These are phyloP conservation scores for Parotia lawesii DNA, from an alignment of 2,113 vertebrate genomes.

Conservation along the genomic window DNA sequence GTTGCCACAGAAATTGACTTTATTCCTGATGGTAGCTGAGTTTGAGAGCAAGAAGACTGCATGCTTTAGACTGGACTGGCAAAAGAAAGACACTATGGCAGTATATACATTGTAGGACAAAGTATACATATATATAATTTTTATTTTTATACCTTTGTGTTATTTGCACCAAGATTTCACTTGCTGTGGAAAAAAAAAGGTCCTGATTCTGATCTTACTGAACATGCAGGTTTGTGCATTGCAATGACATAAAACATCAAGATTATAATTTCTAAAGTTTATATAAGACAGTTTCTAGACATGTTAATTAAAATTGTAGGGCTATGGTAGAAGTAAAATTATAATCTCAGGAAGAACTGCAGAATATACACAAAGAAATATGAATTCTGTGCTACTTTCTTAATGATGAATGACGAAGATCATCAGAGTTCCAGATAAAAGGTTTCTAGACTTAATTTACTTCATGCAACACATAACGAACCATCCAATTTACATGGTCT, in stretches of 20 bases:
- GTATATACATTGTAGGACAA: neutral
- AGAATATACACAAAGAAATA: neutral
- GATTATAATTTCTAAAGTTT: neutral
- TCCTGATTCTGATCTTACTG: neutral
- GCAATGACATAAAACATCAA: neutral
- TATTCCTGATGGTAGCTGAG: neutral
- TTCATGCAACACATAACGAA: neutral
- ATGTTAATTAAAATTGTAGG: neutral
- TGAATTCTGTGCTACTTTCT: neutral
- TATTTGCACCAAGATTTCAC: neutral
- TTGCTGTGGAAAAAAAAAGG: neutral
- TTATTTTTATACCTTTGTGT: neutral
- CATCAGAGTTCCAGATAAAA: neutral
- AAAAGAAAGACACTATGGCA: neutral
- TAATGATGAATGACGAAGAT: neutral
- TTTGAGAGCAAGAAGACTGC: neutral
- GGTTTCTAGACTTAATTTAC: neutral
- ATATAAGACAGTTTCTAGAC: neutral
- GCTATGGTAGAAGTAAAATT: neutral
- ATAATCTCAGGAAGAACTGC: neutral
- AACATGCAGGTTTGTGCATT: neutral
- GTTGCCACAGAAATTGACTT: neutral
- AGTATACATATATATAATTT: neutral
- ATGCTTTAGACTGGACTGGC: neutral
- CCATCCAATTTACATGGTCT: neutral